phyloP scores from a whole-genome alignment of 2,888 invertebrate genomes.

The Aphodius sticticus region DNA sequence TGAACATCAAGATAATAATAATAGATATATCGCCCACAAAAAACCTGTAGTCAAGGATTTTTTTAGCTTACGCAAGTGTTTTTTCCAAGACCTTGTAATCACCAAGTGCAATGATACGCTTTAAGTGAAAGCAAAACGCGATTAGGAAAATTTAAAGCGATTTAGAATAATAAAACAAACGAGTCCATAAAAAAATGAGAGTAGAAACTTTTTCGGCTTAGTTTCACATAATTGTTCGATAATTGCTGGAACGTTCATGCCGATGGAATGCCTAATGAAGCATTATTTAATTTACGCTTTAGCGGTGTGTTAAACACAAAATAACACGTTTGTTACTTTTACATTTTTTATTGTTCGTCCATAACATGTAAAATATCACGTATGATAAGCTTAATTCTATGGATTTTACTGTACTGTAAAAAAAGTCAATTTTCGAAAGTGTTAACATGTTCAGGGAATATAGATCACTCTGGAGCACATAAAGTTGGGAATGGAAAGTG shows the following conservation, averaged over 20 bases:
- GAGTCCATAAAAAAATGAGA: background rate
- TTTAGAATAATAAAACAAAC: conserved; percentile 4
- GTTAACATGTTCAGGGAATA: no score
- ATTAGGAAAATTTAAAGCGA: background rate
- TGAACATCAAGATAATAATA: no score
- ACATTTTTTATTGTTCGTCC: background rate
- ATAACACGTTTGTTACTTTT: background rate
- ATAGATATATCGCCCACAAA: no score
- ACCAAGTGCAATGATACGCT: background rate
- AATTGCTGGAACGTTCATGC: conserved; percentile 4
- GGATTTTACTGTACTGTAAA: background rate
- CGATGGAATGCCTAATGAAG: background rate
- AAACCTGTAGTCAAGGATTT: no score
- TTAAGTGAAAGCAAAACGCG: background rate
- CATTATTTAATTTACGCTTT: background rate
- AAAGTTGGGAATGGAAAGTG: no score
- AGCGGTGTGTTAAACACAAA: background rate
- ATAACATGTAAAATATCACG: background rate
- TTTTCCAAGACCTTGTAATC: background rate
- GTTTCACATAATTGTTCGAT: conserved; percentile 4
- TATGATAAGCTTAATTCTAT: background rate
- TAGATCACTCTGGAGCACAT: no score
- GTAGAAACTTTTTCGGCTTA: background rate
- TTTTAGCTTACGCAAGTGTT: background rate
- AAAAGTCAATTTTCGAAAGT: background rate